Evolutionary conservation across 2,888 invertebrate genomes (phyloP).

Genomic region (Pasiphila rectangulata): DNA sequence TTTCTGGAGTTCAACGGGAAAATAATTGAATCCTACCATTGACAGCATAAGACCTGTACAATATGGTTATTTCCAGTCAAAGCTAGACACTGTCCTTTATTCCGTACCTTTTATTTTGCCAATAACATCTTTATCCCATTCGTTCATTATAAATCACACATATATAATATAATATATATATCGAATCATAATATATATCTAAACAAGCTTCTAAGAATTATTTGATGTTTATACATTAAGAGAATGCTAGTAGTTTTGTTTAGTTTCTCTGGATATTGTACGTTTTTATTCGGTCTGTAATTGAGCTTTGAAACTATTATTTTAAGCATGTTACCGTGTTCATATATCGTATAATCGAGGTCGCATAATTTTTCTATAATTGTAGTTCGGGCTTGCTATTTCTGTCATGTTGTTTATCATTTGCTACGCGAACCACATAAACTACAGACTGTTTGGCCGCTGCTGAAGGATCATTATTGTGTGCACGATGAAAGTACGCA

Average conservation of each 20-base stretch:
- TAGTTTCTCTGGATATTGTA: constrained; percentile 1
- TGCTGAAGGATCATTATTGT: constrained; percentile 23
- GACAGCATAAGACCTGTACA: neutral
- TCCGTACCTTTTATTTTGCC: too few species aligned
- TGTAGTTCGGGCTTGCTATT: too few species aligned
- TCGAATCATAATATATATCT: too few species aligned
- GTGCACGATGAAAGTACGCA: constrained; percentile 26
- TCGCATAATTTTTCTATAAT: neutral
- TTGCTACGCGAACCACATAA: constrained; percentile 18
- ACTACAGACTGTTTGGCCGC: constrained; percentile 23
- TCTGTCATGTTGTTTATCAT: constrained; percentile 12
- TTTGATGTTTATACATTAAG: too few species aligned
- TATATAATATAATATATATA: too few species aligned
- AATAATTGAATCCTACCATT: too few species aligned
- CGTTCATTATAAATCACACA: too few species aligned
- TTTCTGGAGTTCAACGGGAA: too few species aligned
- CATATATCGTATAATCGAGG: neutral
- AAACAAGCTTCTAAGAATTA: too few species aligned
- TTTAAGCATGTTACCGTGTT: constrained; percentile 18
- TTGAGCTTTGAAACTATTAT: constrained; percentile 19
- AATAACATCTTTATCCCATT: too few species aligned
- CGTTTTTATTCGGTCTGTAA: constrained; percentile 1
- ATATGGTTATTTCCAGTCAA: neutral
- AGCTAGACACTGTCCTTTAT: too few species aligned
- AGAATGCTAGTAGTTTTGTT: constrained; percentile 1